phyloP scores from a whole-genome alignment of 2,113 vertebrate species.

The Campylomormyrus numenius region DNA sequence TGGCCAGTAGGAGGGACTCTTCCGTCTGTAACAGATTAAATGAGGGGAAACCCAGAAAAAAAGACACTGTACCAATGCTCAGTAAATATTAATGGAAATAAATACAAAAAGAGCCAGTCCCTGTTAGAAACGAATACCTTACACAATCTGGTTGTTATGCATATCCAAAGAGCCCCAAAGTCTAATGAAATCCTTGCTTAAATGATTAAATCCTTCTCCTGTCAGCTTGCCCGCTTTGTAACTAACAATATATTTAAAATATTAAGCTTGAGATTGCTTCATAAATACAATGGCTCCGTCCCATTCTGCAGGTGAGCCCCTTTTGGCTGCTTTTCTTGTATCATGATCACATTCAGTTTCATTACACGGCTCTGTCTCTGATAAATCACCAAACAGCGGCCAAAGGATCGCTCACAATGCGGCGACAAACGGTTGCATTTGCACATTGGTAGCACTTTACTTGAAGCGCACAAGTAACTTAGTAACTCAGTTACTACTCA shows the following conservation, averaged over 20 bases:
- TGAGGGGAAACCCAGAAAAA: not conserved
- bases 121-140: not conserved
- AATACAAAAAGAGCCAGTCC: not conserved
- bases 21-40: not conserved
- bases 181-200: not conserved
- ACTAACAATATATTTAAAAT: not conserved
- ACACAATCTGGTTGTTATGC: not conserved
- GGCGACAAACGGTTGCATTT: not conserved
- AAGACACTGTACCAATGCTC: not conserved
- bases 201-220: not conserved
- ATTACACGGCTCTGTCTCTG: not conserved
- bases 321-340: not conserved
- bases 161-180: not conserved
- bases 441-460: not conserved
- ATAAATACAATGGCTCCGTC: not conserved
- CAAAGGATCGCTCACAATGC: not conserved
- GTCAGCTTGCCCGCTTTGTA: not conserved
- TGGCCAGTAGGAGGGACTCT: not conserved
- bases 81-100: not conserved
- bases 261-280: not conserved
- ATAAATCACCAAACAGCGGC: not conserved
- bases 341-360: not conserved
- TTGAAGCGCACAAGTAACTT: not conserved
- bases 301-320: not conserved
- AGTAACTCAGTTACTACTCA: not conserved